phyloP scores from a whole-genome alignment of 1,140 invertebrate species.

The Aphidius gifuensis region DNA sequence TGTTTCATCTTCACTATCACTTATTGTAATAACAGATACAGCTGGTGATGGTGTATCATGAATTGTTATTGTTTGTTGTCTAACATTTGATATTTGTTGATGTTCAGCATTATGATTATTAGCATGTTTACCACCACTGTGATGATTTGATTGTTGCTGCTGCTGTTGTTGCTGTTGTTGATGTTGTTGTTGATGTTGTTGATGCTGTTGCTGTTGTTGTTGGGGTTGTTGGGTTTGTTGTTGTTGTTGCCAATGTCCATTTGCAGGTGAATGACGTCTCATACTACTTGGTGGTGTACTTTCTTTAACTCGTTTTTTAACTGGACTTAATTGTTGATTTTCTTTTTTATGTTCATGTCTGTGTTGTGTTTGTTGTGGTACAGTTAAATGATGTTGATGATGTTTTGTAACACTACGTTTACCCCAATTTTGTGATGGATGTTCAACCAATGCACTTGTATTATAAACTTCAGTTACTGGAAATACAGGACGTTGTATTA shows the following conservation, averaged over 20 bases:
- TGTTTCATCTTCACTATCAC: conserved; percentile 89
- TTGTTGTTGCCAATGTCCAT: conserved; percentile 51
- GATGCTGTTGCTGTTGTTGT: too few relatives aligned
- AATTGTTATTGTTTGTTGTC: conserved; percentile 79
- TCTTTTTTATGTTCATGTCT: conserved; percentile 74
- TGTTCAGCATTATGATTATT: conserved; percentile 44
- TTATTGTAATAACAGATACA: conserved; percentile 95
- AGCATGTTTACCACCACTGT: conserved; percentile 46
- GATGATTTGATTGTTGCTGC: conserved; percentile 34
- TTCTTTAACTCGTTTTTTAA: conserved; percentile 97
- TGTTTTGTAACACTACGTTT: conserved; percentile 58
- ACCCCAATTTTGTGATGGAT: conserved; percentile 52
- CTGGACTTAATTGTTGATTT: conserved; percentile 87
- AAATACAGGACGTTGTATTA: conserved; percentile 66
- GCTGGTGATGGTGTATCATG: conserved; percentile 89
- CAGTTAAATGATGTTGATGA: conserved; percentile 57
- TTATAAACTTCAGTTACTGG: conserved; percentile 65
- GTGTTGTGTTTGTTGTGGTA: conserved; percentile 53
- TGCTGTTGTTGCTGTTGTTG: too few relatives aligned
- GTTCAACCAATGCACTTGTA: conserved; percentile 59
- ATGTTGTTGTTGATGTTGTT: too few relatives aligned
- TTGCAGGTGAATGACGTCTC: conserved; percentile 51
- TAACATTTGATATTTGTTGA: conserved; percentile 53
- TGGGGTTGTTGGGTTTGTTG: too few relatives aligned
- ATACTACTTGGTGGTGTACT: conserved; percentile 76